phyloP scores from a whole-genome alignment of 92 coral and sea anemone genomes.

The Virgularia gustaviana region DNA sequence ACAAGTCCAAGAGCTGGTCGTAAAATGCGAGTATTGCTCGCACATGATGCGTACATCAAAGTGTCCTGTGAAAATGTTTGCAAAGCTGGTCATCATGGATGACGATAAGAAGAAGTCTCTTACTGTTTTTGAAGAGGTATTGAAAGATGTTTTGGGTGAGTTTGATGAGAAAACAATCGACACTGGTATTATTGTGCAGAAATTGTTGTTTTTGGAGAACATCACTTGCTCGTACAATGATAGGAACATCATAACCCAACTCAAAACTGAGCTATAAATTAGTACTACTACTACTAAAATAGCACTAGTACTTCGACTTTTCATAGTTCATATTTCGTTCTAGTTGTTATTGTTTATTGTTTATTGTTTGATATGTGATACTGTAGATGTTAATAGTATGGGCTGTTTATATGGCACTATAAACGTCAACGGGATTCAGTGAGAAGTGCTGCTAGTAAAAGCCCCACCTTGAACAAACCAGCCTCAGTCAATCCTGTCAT shows the following conservation, averaged over 20 bases:
- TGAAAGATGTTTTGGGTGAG: conserved; percentile 22
- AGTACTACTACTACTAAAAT: no score
- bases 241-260: conserved; percentile 23
- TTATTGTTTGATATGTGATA: no score
- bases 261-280: no score
- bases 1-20: conserved; percentile 30
- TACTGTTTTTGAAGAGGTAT: conserved; percentile 21
- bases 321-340: no score
- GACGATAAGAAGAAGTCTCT: conserved; percentile 16
- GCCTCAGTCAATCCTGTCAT: no score
- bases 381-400: no score
- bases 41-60: conserved; percentile 34
- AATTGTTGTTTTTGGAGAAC: conserved; percentile 42
- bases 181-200: conserved; percentile 22
- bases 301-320: no score
- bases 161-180: conserved; percentile 28
- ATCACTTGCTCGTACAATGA: conserved; percentile 33
- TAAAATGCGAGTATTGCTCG: conserved; percentile 43
- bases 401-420: no score
- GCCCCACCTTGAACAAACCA: no score
- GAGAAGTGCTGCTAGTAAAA: no score
- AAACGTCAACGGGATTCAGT: no score
- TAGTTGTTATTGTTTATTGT: no score
- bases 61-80: conserved; percentile 5
- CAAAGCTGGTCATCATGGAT: conserved; percentile 1